These are phyloP conservation scores for Tetraodon nigroviridis DNA, from an alignment of 2,113 vertebrate species.

Conservation along the genomic window DNA sequence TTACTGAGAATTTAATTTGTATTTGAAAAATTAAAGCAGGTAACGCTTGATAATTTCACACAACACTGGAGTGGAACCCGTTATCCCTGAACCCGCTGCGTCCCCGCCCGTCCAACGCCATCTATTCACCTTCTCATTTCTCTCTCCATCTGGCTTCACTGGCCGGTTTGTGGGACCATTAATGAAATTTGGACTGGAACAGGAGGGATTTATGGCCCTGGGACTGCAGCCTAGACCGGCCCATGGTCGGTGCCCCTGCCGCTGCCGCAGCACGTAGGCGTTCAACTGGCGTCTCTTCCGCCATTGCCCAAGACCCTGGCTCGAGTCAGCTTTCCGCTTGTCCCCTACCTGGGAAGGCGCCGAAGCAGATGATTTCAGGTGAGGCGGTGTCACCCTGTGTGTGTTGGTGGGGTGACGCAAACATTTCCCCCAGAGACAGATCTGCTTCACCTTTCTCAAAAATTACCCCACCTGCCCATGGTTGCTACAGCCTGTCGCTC, in stretches of 20 bases:
- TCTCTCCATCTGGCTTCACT: conserved; percentile 55
- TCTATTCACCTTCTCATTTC: conserved; percentile 31
- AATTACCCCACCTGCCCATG: not conserved
- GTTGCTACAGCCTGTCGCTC: conserved; percentile 64
- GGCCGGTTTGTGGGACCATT: conserved; percentile 64
- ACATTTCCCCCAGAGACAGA: conserved; percentile 47
- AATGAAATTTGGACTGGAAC: conserved; percentile 81
- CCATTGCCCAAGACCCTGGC: conserved; percentile 44
- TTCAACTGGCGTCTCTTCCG: conserved; percentile 44
- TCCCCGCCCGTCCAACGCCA: conserved; percentile 20
- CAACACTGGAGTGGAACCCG: conserved; percentile 82
- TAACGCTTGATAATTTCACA: conserved; percentile 95
- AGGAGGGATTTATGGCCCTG: conserved; percentile 62
- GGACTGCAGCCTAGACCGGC: conserved; percentile 52
- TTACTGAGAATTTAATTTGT: conserved; percentile 99
- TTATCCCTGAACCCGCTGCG: conserved; percentile 24
- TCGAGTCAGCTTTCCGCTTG: conserved; percentile 25
- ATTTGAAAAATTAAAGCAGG: conserved; percentile 97
- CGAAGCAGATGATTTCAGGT: conserved; percentile 17
- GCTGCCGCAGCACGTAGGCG: conserved; percentile 49
- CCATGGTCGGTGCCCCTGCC: conserved; percentile 55
- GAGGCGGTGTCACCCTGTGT: no score
- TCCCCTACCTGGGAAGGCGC: not conserved
- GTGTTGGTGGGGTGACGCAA: not conserved
- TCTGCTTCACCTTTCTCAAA: conserved; percentile 46